Percentiles rank a stretch among this genome's conserved stretches.
Evolutionary conservation across 2,888 invertebrate species (phyloP).

Genomic region (Pyralis farinalis): DNA sequence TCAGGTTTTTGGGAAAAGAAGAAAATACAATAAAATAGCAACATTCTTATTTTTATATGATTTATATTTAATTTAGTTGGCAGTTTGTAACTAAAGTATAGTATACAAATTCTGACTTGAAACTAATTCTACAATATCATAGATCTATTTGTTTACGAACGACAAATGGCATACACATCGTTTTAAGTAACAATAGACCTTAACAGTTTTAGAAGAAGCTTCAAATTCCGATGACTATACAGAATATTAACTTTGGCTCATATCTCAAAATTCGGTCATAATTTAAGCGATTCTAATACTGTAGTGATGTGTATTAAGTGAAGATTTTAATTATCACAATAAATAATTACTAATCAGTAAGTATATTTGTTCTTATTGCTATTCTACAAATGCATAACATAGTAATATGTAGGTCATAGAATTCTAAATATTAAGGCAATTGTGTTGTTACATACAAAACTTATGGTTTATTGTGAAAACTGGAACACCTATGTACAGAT

Average conservation of each 20-base stretch:
- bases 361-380: constrained; percentile 34
- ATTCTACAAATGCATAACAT: constrained; percentile 29
- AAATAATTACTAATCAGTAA: constrained; percentile 33
- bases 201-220: constrained; percentile 18
- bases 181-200: constrained; percentile 44
- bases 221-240: constrained; percentile 28
- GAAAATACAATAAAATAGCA: constrained; percentile 24
- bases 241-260: constrained; percentile 53
- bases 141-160: constrained; percentile 48
- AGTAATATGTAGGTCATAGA: no score
- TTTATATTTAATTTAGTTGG: constrained; percentile 51
- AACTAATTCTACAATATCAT: constrained; percentile 37
- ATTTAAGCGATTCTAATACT: constrained; percentile 17
- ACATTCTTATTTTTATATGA: constrained; percentile 18
- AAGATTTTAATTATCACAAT: constrained; percentile 33
- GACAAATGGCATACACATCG: constrained; percentile 62
- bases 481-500: no score
- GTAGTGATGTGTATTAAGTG: constrained; percentile 12
- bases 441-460: no score
- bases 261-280: constrained; percentile 35
- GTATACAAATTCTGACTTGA: constrained; percentile 16
- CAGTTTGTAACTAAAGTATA: constrained; percentile 62
- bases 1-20: background rate
- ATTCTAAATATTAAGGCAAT: no score
- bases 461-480: no score